Evolutionary conservation across 2,888 invertebrate species (phyloP), one percentile per base, ranked within the genome.

Genomic region (Apamea monoglypha): DNA sequence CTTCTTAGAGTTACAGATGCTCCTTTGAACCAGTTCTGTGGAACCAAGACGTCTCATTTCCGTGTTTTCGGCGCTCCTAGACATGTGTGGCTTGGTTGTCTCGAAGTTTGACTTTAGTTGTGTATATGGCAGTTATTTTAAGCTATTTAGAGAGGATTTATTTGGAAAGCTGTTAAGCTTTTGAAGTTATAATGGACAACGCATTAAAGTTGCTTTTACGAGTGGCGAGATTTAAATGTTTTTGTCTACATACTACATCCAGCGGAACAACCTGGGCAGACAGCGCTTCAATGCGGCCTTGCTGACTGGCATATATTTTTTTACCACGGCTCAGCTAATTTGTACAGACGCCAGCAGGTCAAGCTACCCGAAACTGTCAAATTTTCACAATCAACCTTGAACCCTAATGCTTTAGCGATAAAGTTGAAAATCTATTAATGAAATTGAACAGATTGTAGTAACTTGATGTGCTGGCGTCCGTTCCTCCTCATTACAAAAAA

Each of bases 1-100:
- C 25, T 32, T 32, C 50, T 29, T 50, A 36, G 3, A 47, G 53
- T 67, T 61, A 36, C 29, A 76, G 16, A 64, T n/a, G 56, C 56
- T 50, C 6, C 36, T 69, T 32, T 47, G n/a, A 83, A 69, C 47
- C 68, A 21, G 71, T 64, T 56, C 29, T 32, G 50, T 29, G 53
- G 47, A 74, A 80, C 66, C 61, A 64, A 74, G 75, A 80, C 84
- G 18, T 84, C 72, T 75, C 69, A 83, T 85, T 85, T 87, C 84
- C 87, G 56, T 73, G 66, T 75, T 74, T 87, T 73, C 69, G 72
- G 68, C 50, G 59, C 68, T 74, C 8, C 14, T 36, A 68, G 5
- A 63, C 71, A 59, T 67, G 53, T 66, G 25, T 25, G 53, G 10
- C 7, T 18, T 32, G 40, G 16, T 40, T 53, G 61, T 75, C 64